These are phyloP conservation scores for Tachina grossa DNA, from an alignment of 2,888 invertebrate genomes.

Conservation along the genomic window DNA sequence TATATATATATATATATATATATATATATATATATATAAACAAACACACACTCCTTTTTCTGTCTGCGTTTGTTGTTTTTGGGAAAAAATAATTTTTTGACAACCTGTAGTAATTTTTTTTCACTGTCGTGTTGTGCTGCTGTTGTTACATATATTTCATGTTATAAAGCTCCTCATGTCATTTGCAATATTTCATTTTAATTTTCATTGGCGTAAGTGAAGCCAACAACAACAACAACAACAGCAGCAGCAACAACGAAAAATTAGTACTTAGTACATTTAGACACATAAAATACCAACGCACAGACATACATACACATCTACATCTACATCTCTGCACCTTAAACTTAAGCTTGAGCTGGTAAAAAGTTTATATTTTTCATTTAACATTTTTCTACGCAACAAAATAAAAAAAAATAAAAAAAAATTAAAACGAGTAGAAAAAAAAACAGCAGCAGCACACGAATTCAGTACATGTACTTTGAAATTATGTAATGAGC, in stretches of 20 bases:
- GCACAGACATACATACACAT: constrained; percentile 45
- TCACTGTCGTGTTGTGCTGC: constrained; percentile 35
- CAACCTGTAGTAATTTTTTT: constrained; percentile 75
- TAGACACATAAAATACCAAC: constrained; percentile 60
- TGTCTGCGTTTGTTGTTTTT: constrained; percentile 55
- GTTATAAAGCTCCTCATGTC: constrained; percentile 74
- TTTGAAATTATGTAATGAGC: constrained; percentile 81
- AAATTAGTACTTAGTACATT: constrained; percentile 65
- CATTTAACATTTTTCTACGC: constrained; percentile 66
- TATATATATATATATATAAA: no score
- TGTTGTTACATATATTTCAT: constrained; percentile 54
- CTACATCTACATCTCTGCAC: constrained; percentile 28
- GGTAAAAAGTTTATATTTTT: constrained; percentile 61
- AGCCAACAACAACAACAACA: constrained; percentile 52
- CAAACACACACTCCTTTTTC: constrained; percentile 25
- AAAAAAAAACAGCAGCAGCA: constrained; percentile 23
- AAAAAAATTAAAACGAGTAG: constrained; percentile 5
- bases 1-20: no score
- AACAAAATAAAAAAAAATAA: constrained; percentile 55
- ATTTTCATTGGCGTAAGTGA: constrained; percentile 81
- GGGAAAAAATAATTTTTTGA: constrained; percentile 69
- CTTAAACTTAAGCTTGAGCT: constrained; percentile 66
- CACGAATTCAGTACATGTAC: constrained; percentile 78
- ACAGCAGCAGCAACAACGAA: constrained; percentile 49
- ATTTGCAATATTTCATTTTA: constrained; percentile 82